Base-by-base conservation (phyloP, 2,113 vertebrate genomes). In the Grammomys dolichurus region DNA sequence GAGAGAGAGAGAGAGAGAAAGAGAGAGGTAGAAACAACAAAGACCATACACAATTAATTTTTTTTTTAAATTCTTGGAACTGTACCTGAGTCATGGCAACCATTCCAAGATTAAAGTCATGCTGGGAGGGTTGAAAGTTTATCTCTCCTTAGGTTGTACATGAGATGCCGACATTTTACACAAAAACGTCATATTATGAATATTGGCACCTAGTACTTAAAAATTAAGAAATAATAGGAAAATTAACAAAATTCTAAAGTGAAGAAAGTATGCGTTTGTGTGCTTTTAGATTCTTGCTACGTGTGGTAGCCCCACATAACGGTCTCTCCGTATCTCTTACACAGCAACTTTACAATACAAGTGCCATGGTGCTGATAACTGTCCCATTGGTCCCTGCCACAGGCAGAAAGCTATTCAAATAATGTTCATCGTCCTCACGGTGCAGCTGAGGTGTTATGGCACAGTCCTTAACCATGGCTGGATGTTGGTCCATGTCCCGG, bases 331-430 rank as follows among this genome's bases (percentile, higher is more conserved):
- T 51, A 6, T 73, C 54, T 40, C 70, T 63, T 14, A 19, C 17
- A 72, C 26, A 63, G 0, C 46, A 11, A 0, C 1, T 75, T 89
- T 94, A 36, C 46, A 70, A 0, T 36, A 60, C 70, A 82, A 80
- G 0, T 48, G 14, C 3, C 51, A 16, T 2, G n/a, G 9, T 40
- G 2, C 36, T 94, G 33, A 19, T 65, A 26, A 20, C 6, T 22
- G 0, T 36, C 6, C 1, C 7, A 0, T 11, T 56, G 48, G 28
- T 60, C n/a, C 26, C 22, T 20, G 0, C 11, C 43, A 36, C n/a
- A 40, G 17, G 9, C 43, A 43, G 9, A 9, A 28, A 22, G n/a
- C 2, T 24, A 5, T 60, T 87, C 3, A 70, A 51, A 43, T 26
- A 65, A 48, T 80, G 17, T 12, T 3, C 0, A 51, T 22, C 3